Evolutionary conservation across 2,797 vertebrate species (phyloP).

Genomic region (Sebastes iracundus): DNA sequence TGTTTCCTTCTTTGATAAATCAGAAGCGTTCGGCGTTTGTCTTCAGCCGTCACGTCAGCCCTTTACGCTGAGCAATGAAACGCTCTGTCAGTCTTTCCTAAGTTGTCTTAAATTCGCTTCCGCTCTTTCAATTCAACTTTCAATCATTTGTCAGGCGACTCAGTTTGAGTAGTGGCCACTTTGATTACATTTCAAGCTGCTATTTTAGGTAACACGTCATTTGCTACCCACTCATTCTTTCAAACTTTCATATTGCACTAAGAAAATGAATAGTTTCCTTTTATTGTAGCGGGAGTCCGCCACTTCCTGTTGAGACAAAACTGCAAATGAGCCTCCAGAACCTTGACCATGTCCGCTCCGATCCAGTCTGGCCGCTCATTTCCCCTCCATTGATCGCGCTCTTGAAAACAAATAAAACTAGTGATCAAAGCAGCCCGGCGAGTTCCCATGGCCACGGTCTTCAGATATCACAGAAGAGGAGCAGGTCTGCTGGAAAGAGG

Average conservation of each 20-base stretch:
- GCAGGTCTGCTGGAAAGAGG: conserved; percentile 40
- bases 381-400: conserved; percentile 22
- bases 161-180: background rate
- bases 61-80: conserved; percentile 9
- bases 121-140: conserved; percentile 16
- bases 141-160: conserved; percentile 45
- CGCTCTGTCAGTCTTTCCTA: conserved; percentile 5
- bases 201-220: conserved; percentile 12
- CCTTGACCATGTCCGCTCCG: background rate
- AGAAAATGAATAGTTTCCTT: background rate
- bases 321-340: conserved; percentile 12
- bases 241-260: background rate
- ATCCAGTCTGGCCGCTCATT: background rate
- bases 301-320: conserved; percentile 21
- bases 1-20: conserved; percentile 14
- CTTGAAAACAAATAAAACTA: conserved; percentile 54
- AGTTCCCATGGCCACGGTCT: conserved; percentile 49
- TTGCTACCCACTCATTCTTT: background rate
- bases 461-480: conserved; percentile 56
- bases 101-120: background rate
- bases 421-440: conserved; percentile 56
- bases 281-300: background rate
- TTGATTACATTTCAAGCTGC: conserved; percentile 2
- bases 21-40: conserved; percentile 4
- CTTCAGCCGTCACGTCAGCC: conserved; percentile 9